Percentiles rank a stretch among this genome's conserved stretches.
phyloP scores from a whole-genome alignment of 1,140 invertebrate species.

The Pseudobourletiella spinata region DNA sequence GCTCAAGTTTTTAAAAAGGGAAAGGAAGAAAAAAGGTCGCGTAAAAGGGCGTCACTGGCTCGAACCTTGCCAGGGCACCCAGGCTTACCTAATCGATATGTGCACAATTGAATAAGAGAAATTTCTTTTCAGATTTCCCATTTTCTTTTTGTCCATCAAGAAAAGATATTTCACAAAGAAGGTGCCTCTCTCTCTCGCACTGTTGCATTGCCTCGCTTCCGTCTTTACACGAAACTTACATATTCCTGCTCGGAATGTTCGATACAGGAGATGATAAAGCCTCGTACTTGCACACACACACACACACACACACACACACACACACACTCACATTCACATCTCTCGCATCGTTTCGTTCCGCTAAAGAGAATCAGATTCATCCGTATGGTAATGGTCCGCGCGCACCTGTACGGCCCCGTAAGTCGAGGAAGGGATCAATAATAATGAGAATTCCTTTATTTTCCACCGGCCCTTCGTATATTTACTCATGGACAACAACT shows the following conservation, averaged over 20 bases:
- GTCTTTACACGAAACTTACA: no score
- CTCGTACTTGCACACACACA: no score
- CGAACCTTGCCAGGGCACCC: conserved; percentile 14
- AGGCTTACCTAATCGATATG: conserved; percentile 28
- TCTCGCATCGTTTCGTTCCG: background rate
- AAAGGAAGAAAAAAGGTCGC: background rate
- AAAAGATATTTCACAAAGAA: conserved; percentile 11
- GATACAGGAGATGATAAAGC: no score
- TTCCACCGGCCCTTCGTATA: no score
- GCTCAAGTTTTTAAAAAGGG: background rate
- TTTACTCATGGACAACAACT: no score
- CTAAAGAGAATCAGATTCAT: background rate
- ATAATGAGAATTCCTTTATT: no score
- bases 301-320: background rate
- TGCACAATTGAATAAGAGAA: conserved; percentile 25
- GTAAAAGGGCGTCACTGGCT: conserved; percentile 14
- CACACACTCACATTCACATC: background rate
- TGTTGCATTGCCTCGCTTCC: background rate
- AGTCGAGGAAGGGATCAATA: background rate
- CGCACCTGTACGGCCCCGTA: conserved; percentile 11
- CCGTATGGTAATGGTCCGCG: background rate
- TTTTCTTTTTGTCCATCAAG: conserved; percentile 20
- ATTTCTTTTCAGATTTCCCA: conserved; percentile 14
- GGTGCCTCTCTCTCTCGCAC: background rate
- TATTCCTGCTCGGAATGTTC: background rate